phyloP scores from a whole-genome alignment of 2,113 vertebrate genomes.

The Sclerurus mexicanus region DNA sequence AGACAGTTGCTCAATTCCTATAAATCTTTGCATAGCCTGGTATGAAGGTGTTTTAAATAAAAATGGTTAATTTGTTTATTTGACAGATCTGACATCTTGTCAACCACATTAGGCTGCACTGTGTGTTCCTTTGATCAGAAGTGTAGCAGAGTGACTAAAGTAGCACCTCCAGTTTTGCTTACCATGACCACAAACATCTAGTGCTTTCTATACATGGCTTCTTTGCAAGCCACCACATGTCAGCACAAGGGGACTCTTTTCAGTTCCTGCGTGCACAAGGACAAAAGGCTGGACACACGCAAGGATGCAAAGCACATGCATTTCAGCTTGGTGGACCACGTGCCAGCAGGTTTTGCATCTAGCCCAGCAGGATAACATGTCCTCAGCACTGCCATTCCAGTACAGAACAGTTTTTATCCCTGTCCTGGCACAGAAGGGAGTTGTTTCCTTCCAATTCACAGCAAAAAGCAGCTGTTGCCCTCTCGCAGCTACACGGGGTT shows the following conservation, averaged over 20 bases:
- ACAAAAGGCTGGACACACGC: background rate
- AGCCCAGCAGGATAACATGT: fast-evolving
- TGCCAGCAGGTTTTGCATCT: background rate
- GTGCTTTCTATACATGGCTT: background rate
- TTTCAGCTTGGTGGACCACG: fast-evolving
- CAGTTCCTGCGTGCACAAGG: background rate
- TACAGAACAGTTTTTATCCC: background rate
- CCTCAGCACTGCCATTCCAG: background rate
- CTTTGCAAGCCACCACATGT: background rate
- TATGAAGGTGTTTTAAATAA: background rate
- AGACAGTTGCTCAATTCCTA: background rate
- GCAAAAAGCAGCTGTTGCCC: background rate
- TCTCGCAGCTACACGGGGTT: background rate
- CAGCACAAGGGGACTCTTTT: background rate
- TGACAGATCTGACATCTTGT: background rate
- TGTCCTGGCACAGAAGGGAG: background rate
- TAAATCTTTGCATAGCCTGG: background rate
- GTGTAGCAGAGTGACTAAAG: background rate
- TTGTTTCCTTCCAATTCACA: background rate
- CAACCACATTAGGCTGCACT: background rate
- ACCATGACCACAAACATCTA: background rate
- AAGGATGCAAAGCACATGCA: background rate
- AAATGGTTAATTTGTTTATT: background rate
- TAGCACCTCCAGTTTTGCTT: background rate
- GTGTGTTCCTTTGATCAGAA: background rate